Evolutionary conservation across 1,140 invertebrate genomes (phyloP).

Genomic region (Sogatella furcifera): DNA sequence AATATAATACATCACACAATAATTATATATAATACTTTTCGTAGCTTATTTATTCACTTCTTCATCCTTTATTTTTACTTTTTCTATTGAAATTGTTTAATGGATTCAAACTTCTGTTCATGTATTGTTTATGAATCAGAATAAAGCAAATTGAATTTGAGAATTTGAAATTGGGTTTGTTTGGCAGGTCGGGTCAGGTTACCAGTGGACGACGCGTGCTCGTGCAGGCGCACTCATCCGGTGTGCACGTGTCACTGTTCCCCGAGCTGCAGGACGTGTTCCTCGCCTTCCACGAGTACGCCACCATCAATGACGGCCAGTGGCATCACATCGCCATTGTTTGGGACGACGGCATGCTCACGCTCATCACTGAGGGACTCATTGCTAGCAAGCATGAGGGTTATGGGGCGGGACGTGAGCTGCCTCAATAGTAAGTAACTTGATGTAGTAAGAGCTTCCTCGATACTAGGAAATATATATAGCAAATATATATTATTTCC

Average conservation of each 20-base stretch:
- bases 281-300: slow-evolving; percentile 79
- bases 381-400: slow-evolving; percentile 81
- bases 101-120: too few species aligned
- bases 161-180: slow-evolving; percentile 9
- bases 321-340: slow-evolving; percentile 94
- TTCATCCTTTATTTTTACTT: too few species aligned
- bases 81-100: too few species aligned
- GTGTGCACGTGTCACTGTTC: slow-evolving; percentile 81
- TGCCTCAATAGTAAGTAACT: slow-evolving; percentile 64
- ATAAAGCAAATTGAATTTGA: background rate
- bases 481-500: too few species aligned
- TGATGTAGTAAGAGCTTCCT: too few species aligned
- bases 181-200: slow-evolving; percentile 59
- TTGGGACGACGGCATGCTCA: slow-evolving; percentile 80
- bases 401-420: slow-evolving; percentile 63
- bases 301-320: slow-evolving; percentile 88
- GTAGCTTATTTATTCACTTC: too few species aligned
- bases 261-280: slow-evolving; percentile 81
- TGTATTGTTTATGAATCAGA: background rate
- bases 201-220: slow-evolving; percentile 65
- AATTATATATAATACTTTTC: too few species aligned
- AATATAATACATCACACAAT: too few species aligned
- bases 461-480: too few species aligned
- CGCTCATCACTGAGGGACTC: slow-evolving; percentile 82
- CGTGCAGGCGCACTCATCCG: slow-evolving; percentile 81